Conservation (phyloP, 1,140 invertebrate genomes). For the Drosophila suzukii region DNA sequence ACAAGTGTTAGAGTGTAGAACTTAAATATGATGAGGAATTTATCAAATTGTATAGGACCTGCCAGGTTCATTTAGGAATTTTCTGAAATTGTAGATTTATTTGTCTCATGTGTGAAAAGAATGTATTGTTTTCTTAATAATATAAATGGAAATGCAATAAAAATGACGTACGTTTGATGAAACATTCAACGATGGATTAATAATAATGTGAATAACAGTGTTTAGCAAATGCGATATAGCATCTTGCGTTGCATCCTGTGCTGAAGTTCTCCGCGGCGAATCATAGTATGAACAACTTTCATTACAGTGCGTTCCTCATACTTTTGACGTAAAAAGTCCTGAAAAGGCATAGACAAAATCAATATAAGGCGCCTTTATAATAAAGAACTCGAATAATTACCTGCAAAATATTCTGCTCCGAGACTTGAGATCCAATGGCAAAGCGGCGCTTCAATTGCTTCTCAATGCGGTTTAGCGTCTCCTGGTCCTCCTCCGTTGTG, state of each 20-base stretch:
- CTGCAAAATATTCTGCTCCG: conserved; percentile 96
- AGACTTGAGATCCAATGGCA: conserved; percentile 98
- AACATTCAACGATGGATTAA: conserved; percentile 15
- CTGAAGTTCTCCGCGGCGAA: conserved; percentile 96
- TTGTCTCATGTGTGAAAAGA: conserved; percentile 7
- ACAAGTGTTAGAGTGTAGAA: no score
- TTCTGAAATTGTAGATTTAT: neutral
- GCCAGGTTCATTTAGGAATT: neutral
- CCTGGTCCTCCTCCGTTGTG: conserved; percentile 97
- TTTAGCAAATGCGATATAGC: conserved; percentile 94
- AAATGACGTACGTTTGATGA: conserved; percentile 6
- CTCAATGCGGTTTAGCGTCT: conserved; percentile 95
- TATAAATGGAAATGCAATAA: conserved; percentile 12
- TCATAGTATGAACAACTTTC: conserved; percentile 97
- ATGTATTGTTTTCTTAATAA: conserved; percentile 11
- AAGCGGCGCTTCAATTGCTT: conserved; percentile 97
- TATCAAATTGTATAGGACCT: no score
- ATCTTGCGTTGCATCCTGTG: conserved; percentile 98
- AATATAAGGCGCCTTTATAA: neutral
- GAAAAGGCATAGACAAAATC: conserved; percentile 1
- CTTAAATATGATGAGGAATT: no score
- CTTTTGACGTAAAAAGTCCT: conserved; percentile 96
- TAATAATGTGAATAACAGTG: conserved; percentile 9
- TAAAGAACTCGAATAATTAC: conserved; percentile 31
- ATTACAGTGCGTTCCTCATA: conserved; percentile 94